Evolutionary conservation across 2,113 vertebrate genomes (phyloP).

Genomic region (Passer domesticus): DNA sequence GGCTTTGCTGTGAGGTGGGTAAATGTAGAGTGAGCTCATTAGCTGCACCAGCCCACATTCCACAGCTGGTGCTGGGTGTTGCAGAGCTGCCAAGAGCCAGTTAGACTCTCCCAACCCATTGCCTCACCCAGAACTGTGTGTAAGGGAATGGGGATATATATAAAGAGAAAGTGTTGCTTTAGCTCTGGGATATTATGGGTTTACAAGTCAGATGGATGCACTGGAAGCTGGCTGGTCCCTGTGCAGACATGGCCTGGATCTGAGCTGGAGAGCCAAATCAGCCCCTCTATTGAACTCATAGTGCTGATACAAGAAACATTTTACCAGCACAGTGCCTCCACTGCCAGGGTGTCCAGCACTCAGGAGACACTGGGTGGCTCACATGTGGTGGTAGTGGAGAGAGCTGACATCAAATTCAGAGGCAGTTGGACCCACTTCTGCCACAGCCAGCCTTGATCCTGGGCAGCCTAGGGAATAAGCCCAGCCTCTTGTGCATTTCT

Average conservation of each 20-base stretch:
- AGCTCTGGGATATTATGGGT: not conserved
- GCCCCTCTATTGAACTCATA: not conserved
- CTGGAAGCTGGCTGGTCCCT: slow-evolving; percentile 51
- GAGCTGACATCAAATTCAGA: not conserved
- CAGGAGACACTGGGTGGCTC: not conserved
- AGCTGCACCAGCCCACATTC: not conserved
- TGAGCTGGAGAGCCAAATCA: not conserved
- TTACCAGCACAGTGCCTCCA: not conserved
- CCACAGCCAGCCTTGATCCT: not conserved
- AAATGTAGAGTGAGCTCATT: not conserved
- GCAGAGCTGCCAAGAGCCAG: not conserved
- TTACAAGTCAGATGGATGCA: not conserved
- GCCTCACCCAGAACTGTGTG: not conserved
- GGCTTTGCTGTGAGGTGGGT: not conserved
- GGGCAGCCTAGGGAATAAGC: slow-evolving; percentile 13
- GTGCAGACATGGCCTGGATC: not conserved
- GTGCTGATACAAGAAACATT: not conserved
- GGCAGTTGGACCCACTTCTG: not conserved
- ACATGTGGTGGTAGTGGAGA: not conserved
- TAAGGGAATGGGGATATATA: not conserved
- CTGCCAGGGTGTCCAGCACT: not conserved
- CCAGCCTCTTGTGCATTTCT: slow-evolving; percentile 59
- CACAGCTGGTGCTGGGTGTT: not conserved
- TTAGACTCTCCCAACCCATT: not conserved
- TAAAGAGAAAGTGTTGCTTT: not conserved